phyloP scores from a whole-genome alignment of 2,113 vertebrate genomes.

The Crotophaga sulcirostris region DNA sequence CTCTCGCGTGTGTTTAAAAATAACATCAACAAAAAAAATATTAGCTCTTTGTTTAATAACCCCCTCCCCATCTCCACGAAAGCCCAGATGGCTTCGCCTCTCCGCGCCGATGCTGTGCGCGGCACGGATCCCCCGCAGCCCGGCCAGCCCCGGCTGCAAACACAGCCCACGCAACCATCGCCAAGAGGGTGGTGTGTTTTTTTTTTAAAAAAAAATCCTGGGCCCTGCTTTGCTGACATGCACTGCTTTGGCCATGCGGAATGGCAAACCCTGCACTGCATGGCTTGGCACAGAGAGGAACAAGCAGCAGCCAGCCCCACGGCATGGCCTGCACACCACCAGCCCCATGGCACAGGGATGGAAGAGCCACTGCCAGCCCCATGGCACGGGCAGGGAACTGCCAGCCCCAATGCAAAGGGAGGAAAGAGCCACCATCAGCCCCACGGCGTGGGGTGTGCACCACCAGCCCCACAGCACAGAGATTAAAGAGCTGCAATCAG shows the following conservation, averaged over 20 bases:
- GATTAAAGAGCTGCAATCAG: background rate
- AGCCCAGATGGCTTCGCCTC: constrained; percentile 51
- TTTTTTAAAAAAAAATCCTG: background rate
- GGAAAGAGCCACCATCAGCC: too few relatives aligned
- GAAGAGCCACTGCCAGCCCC: background rate
- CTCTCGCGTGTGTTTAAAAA: constrained; percentile 11
- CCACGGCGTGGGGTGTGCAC: background rate
- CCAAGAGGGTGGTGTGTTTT: background rate
- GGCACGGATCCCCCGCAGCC: background rate
- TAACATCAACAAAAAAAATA: background rate
- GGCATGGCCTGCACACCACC: background rate
- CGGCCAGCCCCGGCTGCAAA: background rate
- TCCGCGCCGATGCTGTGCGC: background rate
- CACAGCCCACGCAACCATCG: background rate
- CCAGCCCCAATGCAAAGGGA: background rate
- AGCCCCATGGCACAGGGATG: too few relatives aligned
- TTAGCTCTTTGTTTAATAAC: constrained; percentile 38
- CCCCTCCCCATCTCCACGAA: background rate
- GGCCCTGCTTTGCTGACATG: background rate
- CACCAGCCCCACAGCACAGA: too few relatives aligned
- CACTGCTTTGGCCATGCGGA: background rate
- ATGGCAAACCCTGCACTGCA: accelerated
- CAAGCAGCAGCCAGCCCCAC: background rate
- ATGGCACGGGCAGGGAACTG: background rate
- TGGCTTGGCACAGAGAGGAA: background rate